Conservation (phyloP, 2,113 vertebrate species). For the Elephas maximus region DNA sequence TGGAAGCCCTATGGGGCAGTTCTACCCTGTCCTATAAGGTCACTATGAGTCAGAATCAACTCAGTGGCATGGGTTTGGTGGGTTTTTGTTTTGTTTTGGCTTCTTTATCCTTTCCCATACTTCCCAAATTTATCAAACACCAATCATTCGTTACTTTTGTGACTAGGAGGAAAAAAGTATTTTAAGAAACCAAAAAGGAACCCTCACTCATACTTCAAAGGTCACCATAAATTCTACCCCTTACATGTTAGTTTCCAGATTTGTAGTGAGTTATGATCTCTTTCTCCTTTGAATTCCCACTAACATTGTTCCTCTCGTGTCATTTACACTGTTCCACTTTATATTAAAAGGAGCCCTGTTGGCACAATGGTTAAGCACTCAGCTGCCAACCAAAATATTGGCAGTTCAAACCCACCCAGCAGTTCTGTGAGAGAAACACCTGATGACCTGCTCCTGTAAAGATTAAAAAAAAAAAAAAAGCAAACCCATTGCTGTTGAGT, state of each 20-base stretch:
- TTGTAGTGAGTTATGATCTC: background rate
- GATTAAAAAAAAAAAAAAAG: no score
- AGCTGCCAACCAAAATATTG: no score
- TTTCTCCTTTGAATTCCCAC: background rate
- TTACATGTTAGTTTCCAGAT: background rate
- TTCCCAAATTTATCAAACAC: constrained; percentile 24
- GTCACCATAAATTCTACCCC: background rate
- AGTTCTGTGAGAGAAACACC: no score
- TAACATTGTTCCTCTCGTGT: background rate
- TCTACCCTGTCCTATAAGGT: no score
- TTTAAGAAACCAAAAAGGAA: background rate
- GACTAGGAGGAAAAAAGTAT: background rate
- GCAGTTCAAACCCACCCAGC: no score
- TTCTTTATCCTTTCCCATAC: background rate
- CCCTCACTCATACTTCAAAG: background rate
- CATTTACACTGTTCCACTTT: background rate
- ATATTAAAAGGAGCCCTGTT: background rate
- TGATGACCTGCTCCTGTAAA: no score
- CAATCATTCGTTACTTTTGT: background rate
- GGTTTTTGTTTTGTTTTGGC: background rate
- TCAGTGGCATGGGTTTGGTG: no score
- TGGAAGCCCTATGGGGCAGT: no score
- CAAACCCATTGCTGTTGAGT: no score
- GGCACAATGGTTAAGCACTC: no score
- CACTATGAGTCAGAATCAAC: no score